phyloP scores from a whole-genome alignment of 2,888 invertebrate species.

The Melipona bicolor region DNA sequence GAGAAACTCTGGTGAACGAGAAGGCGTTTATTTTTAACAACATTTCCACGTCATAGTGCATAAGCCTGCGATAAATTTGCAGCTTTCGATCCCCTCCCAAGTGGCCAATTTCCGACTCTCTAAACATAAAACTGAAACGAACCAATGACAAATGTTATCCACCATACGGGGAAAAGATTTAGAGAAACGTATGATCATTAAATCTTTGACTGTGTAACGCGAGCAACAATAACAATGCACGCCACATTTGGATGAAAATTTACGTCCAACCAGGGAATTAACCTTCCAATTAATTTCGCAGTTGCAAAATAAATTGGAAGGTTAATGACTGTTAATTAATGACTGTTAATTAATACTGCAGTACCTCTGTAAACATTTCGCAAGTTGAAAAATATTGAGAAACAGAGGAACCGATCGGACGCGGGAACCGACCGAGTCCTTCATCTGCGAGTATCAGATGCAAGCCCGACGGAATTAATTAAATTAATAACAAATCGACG shows the following conservation, averaged over 20 bases:
- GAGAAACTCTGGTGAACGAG: not conserved
- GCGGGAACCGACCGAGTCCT: no score
- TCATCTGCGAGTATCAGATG: no score
- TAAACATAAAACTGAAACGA: not conserved
- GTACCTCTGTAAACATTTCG: no score
- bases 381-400: no score
- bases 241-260: not conserved
- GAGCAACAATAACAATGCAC: not conserved
- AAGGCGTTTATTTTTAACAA: no score
- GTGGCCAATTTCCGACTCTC: not conserved
- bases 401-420: no score
- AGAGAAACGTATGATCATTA: not conserved
- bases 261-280: not conserved
- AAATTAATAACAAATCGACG: not conserved
- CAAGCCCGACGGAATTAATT: no score
- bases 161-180: not conserved
- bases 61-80: not conserved
- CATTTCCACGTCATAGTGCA: no score
- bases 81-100: not conserved
- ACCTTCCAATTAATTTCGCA: not conserved
- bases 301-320: not conserved
- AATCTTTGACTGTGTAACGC: not conserved
- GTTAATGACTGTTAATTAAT: no score
- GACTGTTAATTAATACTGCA: no score
- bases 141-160: not conserved